phyloP scores from a whole-genome alignment of 2,797 vertebrate genomes.

The Sebastes taczanowskii region DNA sequence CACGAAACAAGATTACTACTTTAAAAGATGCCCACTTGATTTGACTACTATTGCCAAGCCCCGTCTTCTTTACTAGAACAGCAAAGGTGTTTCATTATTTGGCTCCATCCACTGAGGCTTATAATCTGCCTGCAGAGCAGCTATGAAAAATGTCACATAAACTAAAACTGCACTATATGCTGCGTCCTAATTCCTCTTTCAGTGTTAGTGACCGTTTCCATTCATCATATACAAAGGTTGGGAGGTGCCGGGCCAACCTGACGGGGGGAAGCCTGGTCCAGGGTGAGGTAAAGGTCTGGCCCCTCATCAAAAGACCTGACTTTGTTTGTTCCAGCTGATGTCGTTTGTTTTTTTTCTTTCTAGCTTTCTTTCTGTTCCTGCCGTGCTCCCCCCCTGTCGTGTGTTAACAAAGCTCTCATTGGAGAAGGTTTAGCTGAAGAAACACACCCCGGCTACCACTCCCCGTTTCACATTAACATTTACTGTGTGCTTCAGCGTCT shows the following conservation, averaged over 20 bases:
- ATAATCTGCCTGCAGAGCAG: not conserved
- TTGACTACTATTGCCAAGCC: not conserved
- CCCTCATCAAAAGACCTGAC: constrained; percentile 35
- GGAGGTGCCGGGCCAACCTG: constrained; percentile 9
- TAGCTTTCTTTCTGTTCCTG: not conserved
- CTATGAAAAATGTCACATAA: not conserved
- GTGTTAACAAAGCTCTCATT: constrained; percentile 56
- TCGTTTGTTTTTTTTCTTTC: not conserved
- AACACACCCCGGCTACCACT: constrained; percentile 43
- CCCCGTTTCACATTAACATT: constrained; percentile 48
- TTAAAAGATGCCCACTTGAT: not conserved
- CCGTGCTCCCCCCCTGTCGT: not conserved
- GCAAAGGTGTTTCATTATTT: constrained; percentile 14
- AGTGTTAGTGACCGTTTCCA: constrained; percentile 35
- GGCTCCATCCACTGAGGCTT: not conserved
- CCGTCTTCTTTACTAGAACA: not conserved
- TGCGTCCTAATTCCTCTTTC: not conserved
- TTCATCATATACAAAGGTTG: constrained; percentile 40
- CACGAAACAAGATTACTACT: not conserved
- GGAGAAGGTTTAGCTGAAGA: constrained; percentile 21
- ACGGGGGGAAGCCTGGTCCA: constrained; percentile 29
- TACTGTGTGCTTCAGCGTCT: constrained; percentile 9
- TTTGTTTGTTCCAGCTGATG: constrained; percentile 28
- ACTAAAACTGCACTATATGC: not conserved
- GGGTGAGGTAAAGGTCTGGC: constrained; percentile 55